phyloP scores from a whole-genome alignment of 2,113 vertebrate species.

The Corydoras sp. region DNA sequence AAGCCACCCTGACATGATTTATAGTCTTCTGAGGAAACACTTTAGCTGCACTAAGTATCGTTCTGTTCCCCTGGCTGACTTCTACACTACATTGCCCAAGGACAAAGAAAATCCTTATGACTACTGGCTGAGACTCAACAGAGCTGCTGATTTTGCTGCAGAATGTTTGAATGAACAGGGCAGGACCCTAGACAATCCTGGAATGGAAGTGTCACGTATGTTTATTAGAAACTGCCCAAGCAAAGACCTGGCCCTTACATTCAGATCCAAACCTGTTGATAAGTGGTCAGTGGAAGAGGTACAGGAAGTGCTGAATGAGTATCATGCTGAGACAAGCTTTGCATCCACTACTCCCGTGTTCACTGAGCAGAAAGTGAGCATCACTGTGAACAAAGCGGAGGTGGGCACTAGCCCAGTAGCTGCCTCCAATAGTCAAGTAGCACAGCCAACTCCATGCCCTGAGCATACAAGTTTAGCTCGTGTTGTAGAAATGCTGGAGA shows the following conservation, averaged over 20 bases:
- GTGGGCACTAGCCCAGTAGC: neutral
- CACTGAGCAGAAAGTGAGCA: neutral
- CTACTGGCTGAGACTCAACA: slow-evolving; percentile 22
- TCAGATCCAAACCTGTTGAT: slow-evolving; percentile 7
- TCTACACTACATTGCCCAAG: slow-evolving; percentile 13
- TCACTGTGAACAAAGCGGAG: neutral
- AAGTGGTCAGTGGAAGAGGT: neutral
- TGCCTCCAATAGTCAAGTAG: too few species aligned
- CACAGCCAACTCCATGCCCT: neutral
- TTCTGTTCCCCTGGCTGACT: slow-evolving; percentile 7
- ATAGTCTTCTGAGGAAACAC: neutral
- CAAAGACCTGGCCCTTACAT: slow-evolving; percentile 11
- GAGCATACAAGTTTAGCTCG: neutral
- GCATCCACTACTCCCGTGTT: neutral
- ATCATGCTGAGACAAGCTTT: neutral
- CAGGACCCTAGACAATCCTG: neutral
- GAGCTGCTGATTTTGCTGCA: slow-evolving; percentile 10
- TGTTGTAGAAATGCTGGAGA: slow-evolving; percentile 1
- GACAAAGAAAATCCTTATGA: slow-evolving; percentile 11
- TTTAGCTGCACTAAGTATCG: neutral
- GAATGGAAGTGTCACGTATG: slow-evolving; percentile 12
- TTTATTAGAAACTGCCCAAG: slow-evolving; percentile 25
- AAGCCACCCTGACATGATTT: neutral
- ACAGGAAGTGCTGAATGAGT: slow-evolving; percentile 15
- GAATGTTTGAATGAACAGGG: slow-evolving; percentile 19